A percentile compares a stretch with the other conserved stretches of the same genome.
Evolutionary conservation across 1,140 invertebrate species (phyloP).

Genomic region (Trichonephila clavata): DNA sequence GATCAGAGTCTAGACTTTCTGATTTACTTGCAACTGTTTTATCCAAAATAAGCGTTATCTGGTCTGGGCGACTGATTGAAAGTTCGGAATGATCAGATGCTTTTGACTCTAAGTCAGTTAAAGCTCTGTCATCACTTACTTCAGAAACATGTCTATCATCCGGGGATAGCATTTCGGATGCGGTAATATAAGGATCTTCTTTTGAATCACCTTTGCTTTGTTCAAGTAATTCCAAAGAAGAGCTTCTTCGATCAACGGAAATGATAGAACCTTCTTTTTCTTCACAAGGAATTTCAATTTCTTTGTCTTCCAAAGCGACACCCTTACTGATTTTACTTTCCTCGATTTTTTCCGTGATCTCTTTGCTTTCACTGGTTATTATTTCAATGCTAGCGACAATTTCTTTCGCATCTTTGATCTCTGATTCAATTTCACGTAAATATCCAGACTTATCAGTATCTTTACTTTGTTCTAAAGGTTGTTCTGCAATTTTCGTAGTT

Average conservation of each 20-base stretch:
- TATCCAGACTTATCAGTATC: neutral
- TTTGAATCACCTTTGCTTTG: conserved; percentile 9
- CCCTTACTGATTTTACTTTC: neutral
- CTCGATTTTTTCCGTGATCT: neutral
- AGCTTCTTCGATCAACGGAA: neutral
- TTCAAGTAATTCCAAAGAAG: conserved; percentile 37
- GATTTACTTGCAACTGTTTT: neutral
- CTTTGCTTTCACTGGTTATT: neutral
- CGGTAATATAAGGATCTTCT: neutral
- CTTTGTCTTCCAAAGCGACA: neutral
- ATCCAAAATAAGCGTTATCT: neutral
- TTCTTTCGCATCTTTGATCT: neutral
- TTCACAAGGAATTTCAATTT: neutral
- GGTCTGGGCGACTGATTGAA: neutral
- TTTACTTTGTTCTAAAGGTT: neutral
- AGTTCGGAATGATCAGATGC: neutral
- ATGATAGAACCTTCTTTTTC: too few relatives aligned
- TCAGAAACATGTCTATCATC: neutral
- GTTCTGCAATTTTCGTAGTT: neutral
- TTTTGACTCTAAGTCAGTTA: neutral
- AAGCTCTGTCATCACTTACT: neutral
- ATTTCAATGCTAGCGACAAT: neutral
- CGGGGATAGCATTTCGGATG: neutral
- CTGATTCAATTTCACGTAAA: neutral
- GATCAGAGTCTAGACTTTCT: neutral